Evolutionary conservation across 2,113 vertebrate genomes (phyloP).

Genomic region (Narcine bancroftii): DNA sequence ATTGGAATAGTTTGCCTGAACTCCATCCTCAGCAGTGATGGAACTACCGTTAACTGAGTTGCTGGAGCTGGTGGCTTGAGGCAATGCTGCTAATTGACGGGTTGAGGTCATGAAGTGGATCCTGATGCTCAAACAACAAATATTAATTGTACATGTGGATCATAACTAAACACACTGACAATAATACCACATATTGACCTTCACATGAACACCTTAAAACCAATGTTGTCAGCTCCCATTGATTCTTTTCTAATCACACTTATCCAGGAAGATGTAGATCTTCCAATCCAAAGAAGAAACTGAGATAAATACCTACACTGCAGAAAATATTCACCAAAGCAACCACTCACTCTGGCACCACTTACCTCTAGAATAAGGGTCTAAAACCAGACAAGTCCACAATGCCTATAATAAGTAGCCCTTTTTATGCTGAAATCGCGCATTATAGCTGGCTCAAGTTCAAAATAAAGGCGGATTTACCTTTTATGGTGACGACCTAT

Average conservation of each 20-base stretch:
- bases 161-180: background rate
- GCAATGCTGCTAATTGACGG: background rate
- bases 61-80: background rate
- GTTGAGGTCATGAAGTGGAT: background rate
- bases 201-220: background rate
- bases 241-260: background rate
- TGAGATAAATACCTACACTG: background rate
- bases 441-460: no score
- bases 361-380: background rate
- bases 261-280: background rate
- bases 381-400: background rate
- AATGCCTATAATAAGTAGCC: background rate
- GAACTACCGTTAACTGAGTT: background rate
- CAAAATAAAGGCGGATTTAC: no score
- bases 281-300: background rate
- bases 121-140: background rate
- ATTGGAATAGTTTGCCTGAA: background rate
- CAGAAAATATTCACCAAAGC: background rate
- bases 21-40: background rate
- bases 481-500: no score
- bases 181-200: background rate
- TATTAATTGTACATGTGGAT: background rate
- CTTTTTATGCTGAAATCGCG: no score
- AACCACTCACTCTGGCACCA: background rate
- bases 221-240: background rate